phyloP scores from a whole-genome alignment of 2,113 vertebrate genomes.

The Zosterops pallidus region DNA sequence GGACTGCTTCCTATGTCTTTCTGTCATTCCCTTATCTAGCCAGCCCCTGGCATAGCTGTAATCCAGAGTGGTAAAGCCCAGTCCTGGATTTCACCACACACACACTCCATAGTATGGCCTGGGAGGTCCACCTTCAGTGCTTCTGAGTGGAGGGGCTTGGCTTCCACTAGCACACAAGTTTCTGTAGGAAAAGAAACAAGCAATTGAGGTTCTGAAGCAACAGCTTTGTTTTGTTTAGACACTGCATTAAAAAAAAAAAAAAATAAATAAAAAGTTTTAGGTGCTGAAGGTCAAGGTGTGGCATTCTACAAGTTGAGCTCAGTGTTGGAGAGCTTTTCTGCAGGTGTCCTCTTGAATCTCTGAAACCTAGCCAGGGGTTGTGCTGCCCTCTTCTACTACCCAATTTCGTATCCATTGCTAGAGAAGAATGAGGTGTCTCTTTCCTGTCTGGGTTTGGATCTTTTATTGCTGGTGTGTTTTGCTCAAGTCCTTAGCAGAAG shows the following conservation, averaged over 20 bases:
- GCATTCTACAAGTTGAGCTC: background rate
- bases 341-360: background rate
- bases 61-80: background rate
- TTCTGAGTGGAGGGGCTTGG: background rate
- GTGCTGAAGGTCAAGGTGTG: background rate
- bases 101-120: rapidly evolving
- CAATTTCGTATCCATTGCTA: background rate
- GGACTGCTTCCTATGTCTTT: background rate
- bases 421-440: background rate
- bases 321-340: background rate
- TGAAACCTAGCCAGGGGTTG: background rate
- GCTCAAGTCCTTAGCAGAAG: background rate
- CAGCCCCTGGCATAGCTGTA: background rate
- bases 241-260: background rate
- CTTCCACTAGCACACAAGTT: background rate
- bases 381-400: background rate
- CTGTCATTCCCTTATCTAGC: background rate
- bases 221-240: background rate
- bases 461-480: background rate
- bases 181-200: background rate
- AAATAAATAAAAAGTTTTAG: background rate
- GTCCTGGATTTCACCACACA: background rate
- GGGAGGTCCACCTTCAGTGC: background rate
- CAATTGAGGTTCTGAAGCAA: background rate
- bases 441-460: background rate